phyloP scores from a whole-genome alignment of 2,888 invertebrate species.

The Petrophora chlorosata region DNA sequence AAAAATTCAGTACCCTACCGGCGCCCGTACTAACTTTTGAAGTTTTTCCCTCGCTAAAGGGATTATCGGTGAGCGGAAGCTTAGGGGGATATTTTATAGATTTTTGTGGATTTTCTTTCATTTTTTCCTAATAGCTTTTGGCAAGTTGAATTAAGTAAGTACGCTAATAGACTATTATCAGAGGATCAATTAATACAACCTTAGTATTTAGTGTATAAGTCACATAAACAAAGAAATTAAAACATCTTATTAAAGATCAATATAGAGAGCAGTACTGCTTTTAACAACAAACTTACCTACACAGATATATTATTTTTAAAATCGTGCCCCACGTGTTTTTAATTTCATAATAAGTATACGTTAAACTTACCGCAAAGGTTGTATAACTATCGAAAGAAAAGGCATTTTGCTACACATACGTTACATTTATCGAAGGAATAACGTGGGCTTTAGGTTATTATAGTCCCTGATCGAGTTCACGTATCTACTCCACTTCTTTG shows the following conservation, averaged over 20 bases:
- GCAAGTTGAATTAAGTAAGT: too few relatives aligned
- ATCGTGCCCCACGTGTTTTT: too few relatives aligned
- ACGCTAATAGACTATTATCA: too few relatives aligned
- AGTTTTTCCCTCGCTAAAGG: slow-evolving; percentile 82
- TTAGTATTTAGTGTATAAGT: too few relatives aligned
- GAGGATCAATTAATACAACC: too few relatives aligned
- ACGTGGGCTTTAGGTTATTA: slow-evolving; percentile 69
- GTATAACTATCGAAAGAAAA: too few relatives aligned
- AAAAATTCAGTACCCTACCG: slow-evolving; percentile 78
- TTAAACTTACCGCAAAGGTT: slow-evolving; percentile 29
- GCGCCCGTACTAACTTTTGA: slow-evolving; percentile 82
- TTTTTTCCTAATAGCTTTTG: slow-evolving; percentile 59
- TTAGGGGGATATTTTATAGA: slow-evolving; percentile 75
- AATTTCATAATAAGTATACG: too few relatives aligned
- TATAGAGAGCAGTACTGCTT: too few relatives aligned
- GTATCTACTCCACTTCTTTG: slow-evolving; percentile 77
- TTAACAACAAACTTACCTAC: too few relatives aligned
- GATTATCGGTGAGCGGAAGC: slow-evolving; percentile 78
- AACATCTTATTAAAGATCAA: too few relatives aligned
- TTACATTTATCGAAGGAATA: slow-evolving; percentile 59
- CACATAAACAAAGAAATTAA: too few relatives aligned
- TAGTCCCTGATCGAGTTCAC: slow-evolving; percentile 75
- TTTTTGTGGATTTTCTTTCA: slow-evolving; percentile 69
- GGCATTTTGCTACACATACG: slow-evolving; percentile 40
- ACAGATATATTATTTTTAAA: too few relatives aligned